phyloP scores from a whole-genome alignment of 2,113 vertebrate genomes.

The Sarotherodon lohbergeri region DNA sequence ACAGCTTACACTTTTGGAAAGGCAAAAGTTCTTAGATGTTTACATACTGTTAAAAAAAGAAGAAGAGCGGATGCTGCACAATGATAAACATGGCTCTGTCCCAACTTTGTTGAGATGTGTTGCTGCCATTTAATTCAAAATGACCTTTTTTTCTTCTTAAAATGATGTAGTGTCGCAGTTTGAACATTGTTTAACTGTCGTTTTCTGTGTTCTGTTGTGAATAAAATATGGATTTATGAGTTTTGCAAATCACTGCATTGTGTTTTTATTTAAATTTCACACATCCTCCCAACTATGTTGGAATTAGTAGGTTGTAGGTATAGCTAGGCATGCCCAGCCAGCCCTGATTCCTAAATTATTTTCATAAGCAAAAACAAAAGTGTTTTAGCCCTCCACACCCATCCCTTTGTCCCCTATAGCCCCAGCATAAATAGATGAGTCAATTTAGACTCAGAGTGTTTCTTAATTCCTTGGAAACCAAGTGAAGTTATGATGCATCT shows the following conservation, averaged over 20 bases:
- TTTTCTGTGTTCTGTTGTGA: neutral
- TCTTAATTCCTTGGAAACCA: neutral
- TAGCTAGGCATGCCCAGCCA: neutral
- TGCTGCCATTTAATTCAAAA: neutral
- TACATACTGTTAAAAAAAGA: neutral
- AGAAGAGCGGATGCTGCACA: neutral
- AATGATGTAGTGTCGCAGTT: neutral
- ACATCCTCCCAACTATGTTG: neutral
- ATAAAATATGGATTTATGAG: neutral
- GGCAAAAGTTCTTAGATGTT: neutral
- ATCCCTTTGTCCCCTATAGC: fast-evolving
- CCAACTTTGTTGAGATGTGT: neutral
- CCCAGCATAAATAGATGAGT: neutral
- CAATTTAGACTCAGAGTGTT: neutral
- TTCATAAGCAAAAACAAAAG: neutral
- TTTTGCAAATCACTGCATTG: neutral
- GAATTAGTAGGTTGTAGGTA: neutral
- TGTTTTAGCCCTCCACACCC: neutral
- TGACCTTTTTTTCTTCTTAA: neutral
- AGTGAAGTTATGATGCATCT: neutral
- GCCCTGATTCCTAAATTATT: neutral
- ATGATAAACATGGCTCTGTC: neutral
- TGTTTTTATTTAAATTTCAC: neutral
- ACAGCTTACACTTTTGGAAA: neutral
- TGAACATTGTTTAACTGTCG: neutral